Base-by-base conservation (phyloP, 2,113 vertebrate species). In the Protomyctophum bolini region DNA sequence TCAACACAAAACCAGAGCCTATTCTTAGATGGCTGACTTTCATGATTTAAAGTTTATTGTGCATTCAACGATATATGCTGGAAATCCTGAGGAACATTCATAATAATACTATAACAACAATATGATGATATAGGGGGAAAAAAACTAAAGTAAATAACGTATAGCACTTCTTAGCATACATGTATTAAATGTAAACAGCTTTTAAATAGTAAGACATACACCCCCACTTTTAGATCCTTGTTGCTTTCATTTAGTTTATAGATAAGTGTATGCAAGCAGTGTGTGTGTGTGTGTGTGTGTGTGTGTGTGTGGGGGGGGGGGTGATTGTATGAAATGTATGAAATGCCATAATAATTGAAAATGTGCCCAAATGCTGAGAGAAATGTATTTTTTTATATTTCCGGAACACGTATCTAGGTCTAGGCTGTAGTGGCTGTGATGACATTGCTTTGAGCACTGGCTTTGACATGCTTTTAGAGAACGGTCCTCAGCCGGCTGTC, bases 401-500 rank as follows among this genome's bases (percentile, higher is more conserved):
- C 58, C 66, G 52, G 62, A 70, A 46, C 67, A 70, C 78, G 84
- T 76, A 15, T 21, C 45, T 15, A 11, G 28, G 46, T n/a, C 21
- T 21, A 21, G 21, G 21, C 21, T 21, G 21, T 61, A 57, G 28
- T 41, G 48, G 28, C 11, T 28, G 66, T 79, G 56, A 61, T 72
- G 69, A 74, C 54, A 82, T 72, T 82, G 56, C 66, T 58, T 61
- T 46, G 62, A 84, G 84, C 47, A 47, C 65, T 8, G 15, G 33
- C 69, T 72, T 73, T 72, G 55, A 83, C 80, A 82, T 82, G 84
- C 82, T 86, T 84, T 83, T 75, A 80, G 81, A 74, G 56, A 12
- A 33, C 61, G 49, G 61, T 70, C 66, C 76, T 85, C 67, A 82
- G 82, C 83, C 81, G 66, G 77, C 84, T 90, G 84, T 86, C 86